Percentiles rank a stretch among this genome's conserved stretches.
These are phyloP conservation scores for Zonotrichia leucophrys DNA, from an alignment of 2,113 vertebrate species.

Conservation along the genomic window DNA sequence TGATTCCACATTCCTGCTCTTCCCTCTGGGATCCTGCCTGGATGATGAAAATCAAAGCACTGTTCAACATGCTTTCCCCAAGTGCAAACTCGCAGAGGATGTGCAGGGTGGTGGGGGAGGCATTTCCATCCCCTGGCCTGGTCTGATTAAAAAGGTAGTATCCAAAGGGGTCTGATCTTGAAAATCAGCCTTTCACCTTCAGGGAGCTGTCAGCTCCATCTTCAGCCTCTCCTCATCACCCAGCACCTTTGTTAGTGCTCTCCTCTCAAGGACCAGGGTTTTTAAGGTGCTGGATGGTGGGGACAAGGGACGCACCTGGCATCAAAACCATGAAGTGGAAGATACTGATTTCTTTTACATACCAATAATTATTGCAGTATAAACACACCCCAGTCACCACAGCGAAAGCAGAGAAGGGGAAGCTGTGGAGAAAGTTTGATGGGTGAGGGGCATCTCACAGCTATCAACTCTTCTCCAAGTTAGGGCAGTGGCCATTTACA, in stretches of 20 bases:
- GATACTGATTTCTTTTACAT: slow-evolving; percentile 47
- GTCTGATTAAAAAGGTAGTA: background rate
- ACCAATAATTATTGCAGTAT: slow-evolving; percentile 71
- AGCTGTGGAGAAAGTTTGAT: background rate
- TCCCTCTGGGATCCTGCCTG: background rate
- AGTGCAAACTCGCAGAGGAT: background rate
- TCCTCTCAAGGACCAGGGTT: background rate
- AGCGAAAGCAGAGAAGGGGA: slow-evolving; percentile 2
- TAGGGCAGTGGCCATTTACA: background rate
- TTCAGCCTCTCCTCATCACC: background rate
- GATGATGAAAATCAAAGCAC: background rate
- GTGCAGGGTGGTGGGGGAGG: background rate
- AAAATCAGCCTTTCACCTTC: background rate
- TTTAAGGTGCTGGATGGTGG: background rate
- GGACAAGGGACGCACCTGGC: background rate
- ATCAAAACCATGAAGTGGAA: slow-evolving; percentile 29
- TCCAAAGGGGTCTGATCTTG: background rate
- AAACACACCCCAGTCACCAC: slow-evolving; percentile 28
- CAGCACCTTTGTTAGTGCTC: background rate
- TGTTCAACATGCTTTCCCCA: background rate
- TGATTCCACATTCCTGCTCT: background rate
- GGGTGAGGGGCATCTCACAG: background rate
- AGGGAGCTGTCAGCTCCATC: background rate
- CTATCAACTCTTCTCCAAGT: background rate
- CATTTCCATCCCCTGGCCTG: background rate